Percentiles rank a stretch among this genome's conserved stretches.
Conservation (phyloP, 2,888 invertebrate genomes). For the Drosophila lacicola region DNA sequence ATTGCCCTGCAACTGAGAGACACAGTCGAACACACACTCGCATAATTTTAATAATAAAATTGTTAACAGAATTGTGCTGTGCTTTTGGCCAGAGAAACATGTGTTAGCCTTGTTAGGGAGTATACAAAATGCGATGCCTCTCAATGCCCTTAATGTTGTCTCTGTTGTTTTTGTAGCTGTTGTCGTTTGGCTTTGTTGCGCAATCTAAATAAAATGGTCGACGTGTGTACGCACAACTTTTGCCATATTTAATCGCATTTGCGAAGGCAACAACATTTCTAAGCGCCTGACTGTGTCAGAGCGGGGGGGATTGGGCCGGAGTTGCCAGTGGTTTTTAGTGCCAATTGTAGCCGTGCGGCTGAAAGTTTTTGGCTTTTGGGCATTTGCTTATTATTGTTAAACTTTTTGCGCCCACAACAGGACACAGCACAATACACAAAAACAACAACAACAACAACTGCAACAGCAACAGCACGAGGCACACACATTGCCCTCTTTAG, state of each 20-base stretch:
- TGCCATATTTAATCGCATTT: conserved; percentile 81
- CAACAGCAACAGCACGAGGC: not conserved
- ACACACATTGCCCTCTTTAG: conserved; percentile 29
- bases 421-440: conserved; percentile 17
- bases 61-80: conserved; percentile 77
- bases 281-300: too few relatives aligned
- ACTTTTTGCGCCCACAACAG: conserved; percentile 72
- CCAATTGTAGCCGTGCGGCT: conserved; percentile 62
- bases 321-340: conserved; percentile 45
- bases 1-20: conserved; percentile 37
- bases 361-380: conserved; percentile 73
- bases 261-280: conserved; percentile 59
- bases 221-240: conserved; percentile 82
- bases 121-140: conserved; percentile 47
- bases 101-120: conserved; percentile 75
- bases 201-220: conserved; percentile 81
- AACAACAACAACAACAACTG: conserved; percentile 9
- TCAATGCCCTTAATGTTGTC: conserved; percentile 50
- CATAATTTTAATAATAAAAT: conserved; percentile 80
- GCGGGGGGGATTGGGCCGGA: not conserved
- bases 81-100: conserved; percentile 78
- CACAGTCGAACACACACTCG: conserved; percentile 10
- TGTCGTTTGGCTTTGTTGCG: conserved; percentile 63
- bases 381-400: conserved; percentile 82
- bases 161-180: conserved; percentile 30